Evolutionary conservation across 2,797 vertebrate species (phyloP).

Genomic region (Oryzias dopingdopingensis): DNA sequence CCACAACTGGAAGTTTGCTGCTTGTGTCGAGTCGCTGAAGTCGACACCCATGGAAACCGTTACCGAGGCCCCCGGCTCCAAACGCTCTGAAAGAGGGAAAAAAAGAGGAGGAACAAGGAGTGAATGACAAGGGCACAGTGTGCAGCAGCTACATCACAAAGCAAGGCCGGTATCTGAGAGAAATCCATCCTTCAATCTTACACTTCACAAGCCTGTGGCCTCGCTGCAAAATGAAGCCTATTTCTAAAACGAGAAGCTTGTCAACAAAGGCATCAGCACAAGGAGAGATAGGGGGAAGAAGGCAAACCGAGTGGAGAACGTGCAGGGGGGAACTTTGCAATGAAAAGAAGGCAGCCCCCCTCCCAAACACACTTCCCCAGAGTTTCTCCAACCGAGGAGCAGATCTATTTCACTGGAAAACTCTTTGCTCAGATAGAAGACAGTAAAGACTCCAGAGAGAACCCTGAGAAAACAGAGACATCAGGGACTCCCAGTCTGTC

Average conservation of each 20-base stretch:
- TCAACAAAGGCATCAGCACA: constrained; percentile 57
- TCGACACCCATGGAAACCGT: constrained; percentile 91
- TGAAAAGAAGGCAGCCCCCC: constrained; percentile 57
- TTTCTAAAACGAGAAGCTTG: constrained; percentile 68
- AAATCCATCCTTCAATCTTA: constrained; percentile 76
- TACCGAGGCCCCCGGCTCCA: constrained; percentile 87
- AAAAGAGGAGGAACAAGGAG: constrained; percentile 29
- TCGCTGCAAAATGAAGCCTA: constrained; percentile 34
- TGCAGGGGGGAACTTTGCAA: constrained; percentile 23
- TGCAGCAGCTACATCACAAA: constrained; percentile 68
- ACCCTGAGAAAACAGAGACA: constrained; percentile 48
- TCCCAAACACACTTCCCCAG: constrained; percentile 20
- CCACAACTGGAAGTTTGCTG: constrained; percentile 94
- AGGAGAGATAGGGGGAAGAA: constrained; percentile 30
- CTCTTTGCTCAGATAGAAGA: constrained; percentile 38
- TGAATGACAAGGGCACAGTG: constrained; percentile 67
- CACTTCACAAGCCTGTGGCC: constrained; percentile 38
- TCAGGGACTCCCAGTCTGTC: constrained; percentile 30
- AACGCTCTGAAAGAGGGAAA: constrained; percentile 76
- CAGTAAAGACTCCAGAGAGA: constrained; percentile 42
- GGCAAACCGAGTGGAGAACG: constrained; percentile 10
- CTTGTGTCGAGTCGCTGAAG: constrained; percentile 97
- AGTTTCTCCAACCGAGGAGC: constrained; percentile 38
- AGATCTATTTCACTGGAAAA: constrained; percentile 37
- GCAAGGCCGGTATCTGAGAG: constrained; percentile 72